Conservation (phyloP, 2,797 vertebrate species). For the Fistularia commersonii region DNA sequence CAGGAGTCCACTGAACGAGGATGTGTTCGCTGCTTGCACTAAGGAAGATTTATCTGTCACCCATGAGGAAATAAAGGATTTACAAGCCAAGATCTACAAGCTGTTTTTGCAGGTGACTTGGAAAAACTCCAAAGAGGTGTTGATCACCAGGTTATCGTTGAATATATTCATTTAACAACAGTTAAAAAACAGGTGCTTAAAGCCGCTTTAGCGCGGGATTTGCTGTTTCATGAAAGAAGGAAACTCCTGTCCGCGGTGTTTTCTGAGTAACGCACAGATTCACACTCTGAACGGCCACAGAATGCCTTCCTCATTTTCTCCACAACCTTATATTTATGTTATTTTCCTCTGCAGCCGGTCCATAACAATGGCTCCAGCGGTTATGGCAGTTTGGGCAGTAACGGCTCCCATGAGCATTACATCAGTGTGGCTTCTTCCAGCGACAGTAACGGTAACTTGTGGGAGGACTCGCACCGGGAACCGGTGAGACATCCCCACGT, state of each 20-base stretch:
- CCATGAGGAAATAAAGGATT: slow-evolving; percentile 81
- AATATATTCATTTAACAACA: too few species aligned
- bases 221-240: too few species aligned
- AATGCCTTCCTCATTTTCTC: background rate
- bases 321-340: background rate
- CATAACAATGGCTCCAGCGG: slow-evolving; percentile 85
- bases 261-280: too few species aligned
- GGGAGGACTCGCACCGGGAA: slow-evolving; percentile 77
- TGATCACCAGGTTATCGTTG: too few species aligned
- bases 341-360: slow-evolving; percentile 74
- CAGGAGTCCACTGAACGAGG: slow-evolving; percentile 90
- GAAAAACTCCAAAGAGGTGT: background rate
- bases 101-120: slow-evolving; percentile 85
- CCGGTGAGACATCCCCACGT: slow-evolving; percentile 65
- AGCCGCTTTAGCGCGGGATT: too few species aligned
- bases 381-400: slow-evolving; percentile 86
- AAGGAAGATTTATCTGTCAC: slow-evolving; percentile 57
- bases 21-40: slow-evolving; percentile 81
- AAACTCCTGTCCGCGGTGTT: too few species aligned
- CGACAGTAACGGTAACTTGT: slow-evolving; percentile 82
- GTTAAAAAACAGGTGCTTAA: too few species aligned
- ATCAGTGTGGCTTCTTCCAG: slow-evolving; percentile 84
- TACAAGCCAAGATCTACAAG: slow-evolving; percentile 89
- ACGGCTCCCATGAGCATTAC: slow-evolving; percentile 85
- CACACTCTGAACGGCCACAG: background rate